Conservation (phyloP, 1,140 invertebrate genomes). For the Papilio glaucus region DNA sequence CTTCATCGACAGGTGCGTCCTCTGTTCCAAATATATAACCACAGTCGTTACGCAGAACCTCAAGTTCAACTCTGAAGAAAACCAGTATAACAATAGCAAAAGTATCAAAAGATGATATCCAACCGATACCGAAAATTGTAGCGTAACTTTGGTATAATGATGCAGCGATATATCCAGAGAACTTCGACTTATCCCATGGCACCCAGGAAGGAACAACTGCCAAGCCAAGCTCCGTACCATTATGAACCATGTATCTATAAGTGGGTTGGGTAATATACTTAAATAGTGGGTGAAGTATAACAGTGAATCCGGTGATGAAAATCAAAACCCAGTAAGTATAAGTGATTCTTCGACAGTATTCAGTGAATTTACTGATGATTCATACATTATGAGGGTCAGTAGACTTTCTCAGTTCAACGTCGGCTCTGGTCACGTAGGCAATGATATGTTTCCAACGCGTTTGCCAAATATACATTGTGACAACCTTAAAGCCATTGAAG, state of each 20-base stretch:
- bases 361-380: slow-evolving; percentile 46
- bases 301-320: slow-evolving; percentile 43
- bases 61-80: slow-evolving; percentile 61
- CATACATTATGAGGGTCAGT: slow-evolving; percentile 39
- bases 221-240: slow-evolving; percentile 49
- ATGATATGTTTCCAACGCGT: slow-evolving; percentile 52
- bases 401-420: slow-evolving; percentile 44
- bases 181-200: slow-evolving; percentile 57
- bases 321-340: slow-evolving; percentile 50
- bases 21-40: slow-evolving; percentile 51
- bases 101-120: slow-evolving; percentile 64
- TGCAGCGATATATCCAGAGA: slow-evolving; percentile 51
- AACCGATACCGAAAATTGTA: slow-evolving; percentile 52
- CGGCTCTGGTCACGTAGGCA: slow-evolving; percentile 49
- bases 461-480: slow-evolving; percentile 50
- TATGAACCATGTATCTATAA: slow-evolving; percentile 48
- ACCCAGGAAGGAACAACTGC: slow-evolving; percentile 63
- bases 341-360: slow-evolving; percentile 50
- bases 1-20: slow-evolving; percentile 31
- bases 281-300: slow-evolving; percentile 45
- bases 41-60: slow-evolving; percentile 53
- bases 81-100: slow-evolving; percentile 60
- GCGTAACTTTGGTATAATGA: slow-evolving; percentile 53
- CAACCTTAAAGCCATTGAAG: slow-evolving; percentile 48
- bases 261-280: slow-evolving; percentile 43